phyloP scores from a whole-genome alignment of 2,113 vertebrate species.

The Mormyrus lacerda region DNA sequence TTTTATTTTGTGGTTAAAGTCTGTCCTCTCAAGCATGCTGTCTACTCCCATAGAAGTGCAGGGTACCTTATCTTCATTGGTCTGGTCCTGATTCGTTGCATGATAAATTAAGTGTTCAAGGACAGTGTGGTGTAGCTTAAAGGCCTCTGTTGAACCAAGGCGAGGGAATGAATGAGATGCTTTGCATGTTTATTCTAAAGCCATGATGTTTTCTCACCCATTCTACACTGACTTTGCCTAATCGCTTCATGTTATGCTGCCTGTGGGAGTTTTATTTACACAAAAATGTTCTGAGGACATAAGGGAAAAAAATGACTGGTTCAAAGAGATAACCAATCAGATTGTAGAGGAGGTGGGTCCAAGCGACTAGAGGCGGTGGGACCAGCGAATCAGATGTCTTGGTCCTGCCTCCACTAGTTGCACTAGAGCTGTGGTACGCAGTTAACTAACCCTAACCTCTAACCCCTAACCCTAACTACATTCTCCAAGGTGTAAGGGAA shows the following conservation, averaged over 20 bases:
- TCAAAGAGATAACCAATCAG: not conserved
- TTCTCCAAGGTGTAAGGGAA: slow-evolving; percentile 40
- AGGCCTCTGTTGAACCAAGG: slow-evolving; percentile 24
- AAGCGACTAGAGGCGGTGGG: not conserved
- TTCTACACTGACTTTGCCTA: slow-evolving; percentile 26
- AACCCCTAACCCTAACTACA: too few relatives aligned
- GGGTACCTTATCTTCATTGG: slow-evolving; percentile 44
- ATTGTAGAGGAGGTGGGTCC: not conserved
- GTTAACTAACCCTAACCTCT: too few relatives aligned
- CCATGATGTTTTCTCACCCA: slow-evolving; percentile 22
- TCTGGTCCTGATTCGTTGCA: slow-evolving; percentile 32
- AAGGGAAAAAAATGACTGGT: not conserved
- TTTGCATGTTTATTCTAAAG: not conserved
- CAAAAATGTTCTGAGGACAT: not conserved
- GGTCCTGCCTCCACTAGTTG: not conserved
- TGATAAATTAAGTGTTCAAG: slow-evolving; percentile 42
- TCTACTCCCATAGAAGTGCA: slow-evolving; percentile 24
- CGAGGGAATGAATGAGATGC: not conserved
- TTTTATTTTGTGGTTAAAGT: slow-evolving; percentile 24
- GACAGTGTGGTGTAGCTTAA: slow-evolving; percentile 29
- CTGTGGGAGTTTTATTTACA: not conserved
- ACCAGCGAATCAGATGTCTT: not conserved
- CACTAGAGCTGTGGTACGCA: slow-evolving; percentile 18
- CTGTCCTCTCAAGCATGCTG: slow-evolving; percentile 27
- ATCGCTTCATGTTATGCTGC: slow-evolving; percentile 10